A percentile compares a stretch with the other conserved stretches of the same genome.
Evolutionary conservation across 2,113 vertebrate genomes (phyloP).

Genomic region (human): GRCh38 chr13:45598501-45599000

Average conservation of each 20-base stretch:
- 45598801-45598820: background rate
- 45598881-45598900: too few relatives aligned
- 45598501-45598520: background rate
- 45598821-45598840: background rate
- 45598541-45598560: background rate
- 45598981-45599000: background rate
- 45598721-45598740: background rate
- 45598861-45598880: background rate
- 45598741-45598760: background rate
- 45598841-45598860: background rate
- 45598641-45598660: background rate
- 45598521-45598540: background rate
- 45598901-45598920: fast-evolving
- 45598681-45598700: background rate
- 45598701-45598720: fast-evolving
- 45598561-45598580: background rate
- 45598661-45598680: background rate
- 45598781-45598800: background rate
- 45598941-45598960: background rate
- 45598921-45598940: background rate
- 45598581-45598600: background rate
- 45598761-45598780: background rate
- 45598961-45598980: background rate
- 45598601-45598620: background rate
- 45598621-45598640: background rate